Conservation (phyloP, 2,113 vertebrate genomes). For the Microcebus tavaratra region DNA sequence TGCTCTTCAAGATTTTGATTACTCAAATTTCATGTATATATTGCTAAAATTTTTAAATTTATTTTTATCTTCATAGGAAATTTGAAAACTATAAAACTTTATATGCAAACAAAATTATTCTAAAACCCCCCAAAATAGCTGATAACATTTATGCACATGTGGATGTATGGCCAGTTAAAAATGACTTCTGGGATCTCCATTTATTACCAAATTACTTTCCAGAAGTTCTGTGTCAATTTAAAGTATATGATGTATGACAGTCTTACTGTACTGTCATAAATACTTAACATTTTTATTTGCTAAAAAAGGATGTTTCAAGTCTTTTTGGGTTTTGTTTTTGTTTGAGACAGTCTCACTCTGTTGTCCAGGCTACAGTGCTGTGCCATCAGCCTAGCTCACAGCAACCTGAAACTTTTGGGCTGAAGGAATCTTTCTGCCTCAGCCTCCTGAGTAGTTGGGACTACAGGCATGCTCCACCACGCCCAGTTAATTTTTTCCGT, state of each 20-base stretch:
- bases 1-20: background rate
- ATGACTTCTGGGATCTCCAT: background rate
- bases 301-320: background rate
- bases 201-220: background rate
- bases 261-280: background rate
- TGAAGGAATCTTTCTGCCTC: too few species aligned
- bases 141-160: background rate
- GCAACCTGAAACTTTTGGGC: too few species aligned
- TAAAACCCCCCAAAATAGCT: background rate
- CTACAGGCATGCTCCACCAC: too few species aligned
- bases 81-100: background rate
- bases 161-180: background rate
- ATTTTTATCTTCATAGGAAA: background rate
- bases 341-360: too few species aligned
- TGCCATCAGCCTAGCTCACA: too few species aligned
- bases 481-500: too few species aligned
- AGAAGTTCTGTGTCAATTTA: background rate
- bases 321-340: too few species aligned
- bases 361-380: too few species aligned
- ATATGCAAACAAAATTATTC: background rate
- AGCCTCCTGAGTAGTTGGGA: too few species aligned
- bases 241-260: background rate
- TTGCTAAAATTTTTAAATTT: background rate
- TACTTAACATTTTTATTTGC: background rate
- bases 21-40: background rate